Percentiles rank a stretch among this genome's conserved stretches.
phyloP scores from a whole-genome alignment of 2,888 invertebrate genomes.

The Pseudococcus viburni region DNA sequence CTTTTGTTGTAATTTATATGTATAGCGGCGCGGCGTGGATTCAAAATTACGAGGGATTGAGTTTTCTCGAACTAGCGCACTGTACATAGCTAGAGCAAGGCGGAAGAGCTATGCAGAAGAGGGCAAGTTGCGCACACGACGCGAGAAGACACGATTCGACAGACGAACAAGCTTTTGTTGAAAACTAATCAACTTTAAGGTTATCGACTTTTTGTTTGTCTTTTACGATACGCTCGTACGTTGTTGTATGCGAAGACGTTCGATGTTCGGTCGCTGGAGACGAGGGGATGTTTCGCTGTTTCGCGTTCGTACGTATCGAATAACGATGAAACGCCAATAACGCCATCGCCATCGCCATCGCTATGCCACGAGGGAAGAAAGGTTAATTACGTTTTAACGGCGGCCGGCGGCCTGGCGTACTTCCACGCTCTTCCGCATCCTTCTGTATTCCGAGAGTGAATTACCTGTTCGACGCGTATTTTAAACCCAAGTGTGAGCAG shows the following conservation, averaged over 20 bases:
- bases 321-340: not conserved
- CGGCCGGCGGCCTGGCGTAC: not conserved
- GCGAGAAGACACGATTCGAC: not conserved
- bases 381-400: constrained; percentile 10
- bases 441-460: not conserved
- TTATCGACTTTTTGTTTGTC: constrained; percentile 35
- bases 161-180: not conserved
- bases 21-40: not conserved
- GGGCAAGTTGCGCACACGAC: constrained; percentile 10
- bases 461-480: not conserved
- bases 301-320: not conserved
- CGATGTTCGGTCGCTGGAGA: too few species aligned
- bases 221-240: not conserved
- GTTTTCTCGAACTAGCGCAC: too few species aligned
- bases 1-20: constrained; percentile 17
- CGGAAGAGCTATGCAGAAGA: too few species aligned
- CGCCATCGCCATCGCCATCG: too few species aligned
- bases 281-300: not conserved
- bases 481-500: too few species aligned
- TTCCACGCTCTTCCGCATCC: not conserved
- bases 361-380: constrained; percentile 19
- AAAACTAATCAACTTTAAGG: constrained; percentile 23
- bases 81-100: too few species aligned
- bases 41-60: too few species aligned
- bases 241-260: not conserved